Evolutionary conservation across 2,797 vertebrate species (phyloP), one percentile per base, ranked within the genome.

Genomic region (Cephalopachus bancanus): DNA sequence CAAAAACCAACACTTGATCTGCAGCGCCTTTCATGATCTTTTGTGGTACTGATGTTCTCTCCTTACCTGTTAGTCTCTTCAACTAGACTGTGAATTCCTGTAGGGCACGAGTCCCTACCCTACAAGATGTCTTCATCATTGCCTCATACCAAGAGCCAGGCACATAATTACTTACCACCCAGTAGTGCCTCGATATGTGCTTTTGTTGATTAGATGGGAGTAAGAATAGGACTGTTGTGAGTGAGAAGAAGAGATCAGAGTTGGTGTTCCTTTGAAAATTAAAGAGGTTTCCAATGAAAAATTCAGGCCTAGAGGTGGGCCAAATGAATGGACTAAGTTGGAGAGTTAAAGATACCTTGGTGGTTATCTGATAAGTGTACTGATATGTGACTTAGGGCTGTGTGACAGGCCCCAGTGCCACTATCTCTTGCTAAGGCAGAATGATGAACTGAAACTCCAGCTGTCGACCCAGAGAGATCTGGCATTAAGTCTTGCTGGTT

Each of bases 211-310:
- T 75, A 20, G 28, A 78, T 78, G 85, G 60, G 10, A 79, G 3
- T 57, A 88, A 92, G 37, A 49, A 49, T 76, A 64, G 30, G 37
- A 81, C 26, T 85, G n/a, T 71, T 19, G 5, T 76, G 44, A 33
- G 75, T 94, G 59, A 89, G 49, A 83, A 89, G 79, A 51, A 12
- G 75, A 91, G 69, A 92, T 19, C 4, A 22, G 24, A 79, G 15
- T 22, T 90, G 93, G 60, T 26, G 30, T 79, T 78, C 7, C 26
- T 93, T 91, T 91, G 76, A 93, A 30, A 87, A 95, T 76, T 76
- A 33, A 69, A 64, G 22, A 78, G 19, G 14, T 86, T 26, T 90
- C n/a, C 81, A 55, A 26, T 49, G 62, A 86, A 24, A 97, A 90
- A 71, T 55, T 69, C 22, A 83, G 10, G 1, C 75, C n/a, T 87